Evolutionary conservation across 2,113 vertebrate species (phyloP), one percentile per base, ranked within the genome.

Genomic region (Zingel zingel): DNA sequence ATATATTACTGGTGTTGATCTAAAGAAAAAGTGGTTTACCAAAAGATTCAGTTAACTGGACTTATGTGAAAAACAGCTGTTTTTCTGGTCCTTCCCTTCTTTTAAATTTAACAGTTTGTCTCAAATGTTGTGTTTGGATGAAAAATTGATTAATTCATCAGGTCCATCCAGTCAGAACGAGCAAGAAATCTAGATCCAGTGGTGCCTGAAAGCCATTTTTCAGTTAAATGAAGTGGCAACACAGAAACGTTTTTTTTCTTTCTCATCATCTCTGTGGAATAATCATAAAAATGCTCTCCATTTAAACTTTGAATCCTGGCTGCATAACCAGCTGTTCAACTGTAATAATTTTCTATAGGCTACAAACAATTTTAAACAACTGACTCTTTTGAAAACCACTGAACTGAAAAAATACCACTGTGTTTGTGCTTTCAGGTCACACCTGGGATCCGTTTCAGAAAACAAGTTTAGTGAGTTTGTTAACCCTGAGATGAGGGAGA

Each of bases 191-290:
- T 48, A 33, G 64, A 79, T 48, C 67, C 75, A 62, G 71, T 74
- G 30, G 74, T 12, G 82, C 33, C 61, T 63, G 48, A 75, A 66
- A 86, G 53, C 65, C 63, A 89, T 82, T 84, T 88, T 71, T 84
- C 87, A 89, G 83, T 84, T 80, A 84, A 89, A 89, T 89, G 74
- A 84, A 77, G 74, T 87, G 85, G 82, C 43, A 83, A 81, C 65
- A 57, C 53, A 65, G 70, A 50, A n/a, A 23, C 5, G 2, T 36
- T 54, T 47, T 23, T 61, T 76, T 23, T 56, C 67, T 62, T 18
- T 25, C 62, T 70, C 67, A 71, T 43, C 9, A 43, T 43, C 39
- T 43, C 39, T 43, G 9, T 43, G 39, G 39, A 74, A 87, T 79
- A 50, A 39, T 0, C 0, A 57, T 59, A 59, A 56, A 64, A 69